Conservation (phyloP, 2,888 invertebrate species). For the Leptinotarsa tumamoca region DNA sequence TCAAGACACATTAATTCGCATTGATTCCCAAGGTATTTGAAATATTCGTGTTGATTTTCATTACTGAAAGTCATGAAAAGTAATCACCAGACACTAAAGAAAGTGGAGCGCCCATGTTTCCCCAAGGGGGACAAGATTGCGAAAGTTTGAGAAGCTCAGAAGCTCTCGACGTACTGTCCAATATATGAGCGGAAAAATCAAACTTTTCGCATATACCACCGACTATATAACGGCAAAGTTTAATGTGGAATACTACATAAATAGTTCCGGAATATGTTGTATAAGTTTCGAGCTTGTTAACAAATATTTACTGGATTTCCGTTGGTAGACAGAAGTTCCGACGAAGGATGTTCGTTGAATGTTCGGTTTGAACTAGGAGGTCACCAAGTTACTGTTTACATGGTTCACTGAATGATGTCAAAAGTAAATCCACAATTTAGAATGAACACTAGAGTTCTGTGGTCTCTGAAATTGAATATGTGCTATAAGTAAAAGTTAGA, state of each 20-base stretch:
- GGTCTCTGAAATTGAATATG: too few relatives aligned
- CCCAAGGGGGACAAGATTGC: conserved; percentile 26
- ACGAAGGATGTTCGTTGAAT: neutral
- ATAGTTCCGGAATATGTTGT: conserved; percentile 41
- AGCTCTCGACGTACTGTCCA: conserved; percentile 41
- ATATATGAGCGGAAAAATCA: conserved; percentile 49
- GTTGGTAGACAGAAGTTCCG: conserved; percentile 1
- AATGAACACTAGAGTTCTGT: too few relatives aligned
- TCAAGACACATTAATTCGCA: too few relatives aligned
- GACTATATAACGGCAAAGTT: conserved; percentile 36
- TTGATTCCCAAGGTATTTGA: too few relatives aligned
- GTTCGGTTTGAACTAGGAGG: neutral
- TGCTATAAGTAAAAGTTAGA: too few relatives aligned
- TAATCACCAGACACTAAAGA: conserved; percentile 9
- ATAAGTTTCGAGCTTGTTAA: conserved; percentile 38
- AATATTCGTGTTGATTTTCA: neutral
- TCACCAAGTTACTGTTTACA: neutral
- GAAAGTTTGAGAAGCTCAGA: conserved; percentile 34
- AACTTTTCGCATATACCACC: conserved; percentile 43
- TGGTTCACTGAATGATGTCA: neutral
- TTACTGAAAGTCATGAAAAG: too few relatives aligned
- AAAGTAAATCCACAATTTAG: too few relatives aligned
- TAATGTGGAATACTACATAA: conserved; percentile 42
- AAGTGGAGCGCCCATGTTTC: conserved; percentile 2
- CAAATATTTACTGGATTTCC: conserved; percentile 36